These are phyloP conservation scores for Drosophila phalerata DNA, from an alignment of 2,888 invertebrate genomes.

Conservation along the genomic window DNA sequence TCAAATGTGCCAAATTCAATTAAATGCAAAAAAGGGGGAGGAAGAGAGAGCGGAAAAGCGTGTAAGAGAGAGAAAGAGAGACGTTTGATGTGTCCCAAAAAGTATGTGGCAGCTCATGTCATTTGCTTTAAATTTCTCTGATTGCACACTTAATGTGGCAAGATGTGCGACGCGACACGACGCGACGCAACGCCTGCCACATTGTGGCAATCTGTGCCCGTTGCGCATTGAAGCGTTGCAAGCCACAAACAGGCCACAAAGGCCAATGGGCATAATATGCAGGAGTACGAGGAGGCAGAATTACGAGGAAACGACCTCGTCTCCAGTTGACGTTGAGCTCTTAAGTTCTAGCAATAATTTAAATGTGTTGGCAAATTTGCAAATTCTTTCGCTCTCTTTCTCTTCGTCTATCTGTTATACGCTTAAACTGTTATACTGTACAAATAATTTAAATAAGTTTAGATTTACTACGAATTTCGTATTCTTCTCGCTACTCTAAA, in stretches of 20 bases:
- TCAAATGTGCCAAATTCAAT: slow-evolving; percentile 31
- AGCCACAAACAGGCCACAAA: slow-evolving; percentile 44
- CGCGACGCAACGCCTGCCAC: neutral
- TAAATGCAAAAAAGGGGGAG: slow-evolving; percentile 1
- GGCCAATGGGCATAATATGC: slow-evolving; percentile 26
- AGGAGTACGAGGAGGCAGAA: neutral
- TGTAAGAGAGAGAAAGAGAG: neutral
- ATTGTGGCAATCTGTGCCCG: slow-evolving; percentile 28
- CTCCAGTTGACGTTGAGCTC: neutral
- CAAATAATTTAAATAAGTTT: too few relatives aligned
- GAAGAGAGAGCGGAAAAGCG: neutral
- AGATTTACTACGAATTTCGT: too few relatives aligned
- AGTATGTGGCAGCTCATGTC: slow-evolving; percentile 41
- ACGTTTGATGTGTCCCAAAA: slow-evolving; percentile 11
- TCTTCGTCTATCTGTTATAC: neutral
- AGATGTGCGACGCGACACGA: neutral
- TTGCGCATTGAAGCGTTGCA: slow-evolving; percentile 65
- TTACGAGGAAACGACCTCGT: slow-evolving; percentile 6
- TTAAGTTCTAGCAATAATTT: slow-evolving; percentile 1
- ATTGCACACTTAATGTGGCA: slow-evolving; percentile 72
- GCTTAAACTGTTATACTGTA: neutral
- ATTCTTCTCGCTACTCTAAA: too few relatives aligned
- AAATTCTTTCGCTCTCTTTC: neutral
- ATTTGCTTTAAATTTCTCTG: slow-evolving; percentile 65
- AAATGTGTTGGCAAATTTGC: slow-evolving; percentile 16